Base-by-base conservation (phyloP, 1,140 invertebrate species). In the Lethrus apterus region DNA sequence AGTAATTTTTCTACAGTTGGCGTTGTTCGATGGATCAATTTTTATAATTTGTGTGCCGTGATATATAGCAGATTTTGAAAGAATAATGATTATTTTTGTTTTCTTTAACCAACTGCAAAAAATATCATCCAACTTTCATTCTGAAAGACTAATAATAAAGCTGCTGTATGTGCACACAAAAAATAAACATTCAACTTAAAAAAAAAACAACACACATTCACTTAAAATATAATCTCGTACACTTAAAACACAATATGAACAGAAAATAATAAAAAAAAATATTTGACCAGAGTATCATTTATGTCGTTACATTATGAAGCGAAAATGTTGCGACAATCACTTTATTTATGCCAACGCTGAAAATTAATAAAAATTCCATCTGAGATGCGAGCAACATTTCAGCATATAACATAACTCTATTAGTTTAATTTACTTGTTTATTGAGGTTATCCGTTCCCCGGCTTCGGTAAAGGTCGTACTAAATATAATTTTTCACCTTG, bases 401-500 rank as follows among this genome's bases (percentile, higher is more conserved):
- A 34, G 32, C 32, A 34, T 10, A 17, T 34, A 17, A 3, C 14
- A 34, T 14, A 34, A 34, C 32, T 17, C n/a, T n/a, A n/a, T n/a
- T n/a, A n/a, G n/a, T n/a, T n/a, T n/a, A n/a, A n/a, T n/a, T n/a
- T n/a, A n/a, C n/a, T n/a, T n/a, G n/a, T n/a, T n/a, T n/a, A n/a
- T n/a, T n/a, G n/a, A n/a, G 40, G 40, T 42, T 42, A 42, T 42
- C 40, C 40, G 23, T 42, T 42, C 8, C 48, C 76, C 55, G 79
- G 78, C 69, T 83, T 81, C 23, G 86, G 88, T 64, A 93, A 72
- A 45, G 89, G 81, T 57, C 89, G 83, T 59, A 93, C 89, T 49
- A 94, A 75, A 69, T 92, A 93, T 14, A 94, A 73, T 70, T 93
- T 93, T 70, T 93, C 89, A 57, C 90, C 90, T 70, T 90, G 86